Percentiles rank a stretch among this genome's conserved stretches.
phyloP scores from a whole-genome alignment of 2,888 invertebrate genomes.

The Lochmaea crataegi region DNA sequence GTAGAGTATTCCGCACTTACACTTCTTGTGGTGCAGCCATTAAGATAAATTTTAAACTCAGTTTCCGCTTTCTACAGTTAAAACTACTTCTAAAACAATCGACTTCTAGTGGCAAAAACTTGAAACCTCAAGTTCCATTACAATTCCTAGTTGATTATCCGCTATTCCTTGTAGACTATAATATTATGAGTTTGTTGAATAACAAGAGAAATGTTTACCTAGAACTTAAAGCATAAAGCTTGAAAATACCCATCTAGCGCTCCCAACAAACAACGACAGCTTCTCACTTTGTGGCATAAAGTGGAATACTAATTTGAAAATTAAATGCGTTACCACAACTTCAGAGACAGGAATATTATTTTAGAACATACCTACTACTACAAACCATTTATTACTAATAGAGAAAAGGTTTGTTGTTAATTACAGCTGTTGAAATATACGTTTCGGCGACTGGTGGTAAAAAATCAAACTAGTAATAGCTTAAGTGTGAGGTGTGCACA shows the following conservation, averaged over 20 bases:
- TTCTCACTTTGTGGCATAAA: neutral
- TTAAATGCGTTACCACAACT: neutral
- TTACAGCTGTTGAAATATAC: no score
- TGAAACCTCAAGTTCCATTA: no score
- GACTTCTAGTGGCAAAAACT: no score
- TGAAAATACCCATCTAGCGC: neutral
- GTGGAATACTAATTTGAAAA: neutral
- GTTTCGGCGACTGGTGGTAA: no score
- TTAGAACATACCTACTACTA: neutral
- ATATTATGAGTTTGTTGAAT: neutral
- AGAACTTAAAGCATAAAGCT: neutral
- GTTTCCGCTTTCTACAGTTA: no score
- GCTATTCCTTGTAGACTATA: neutral
- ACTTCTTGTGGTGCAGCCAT: no score
- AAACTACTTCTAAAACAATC: no score
- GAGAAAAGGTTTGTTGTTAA: neutral
- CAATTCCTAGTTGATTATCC: no score
- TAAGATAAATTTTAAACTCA: no score
- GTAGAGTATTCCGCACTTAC: no score
- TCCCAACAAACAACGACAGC: neutral
- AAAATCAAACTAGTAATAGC: no score
- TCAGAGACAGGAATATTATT: neutral
- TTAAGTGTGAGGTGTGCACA: no score
- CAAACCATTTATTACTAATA: neutral
- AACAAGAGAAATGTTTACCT: neutral